Conservation (phyloP, 2,888 invertebrate species). For the Ochropleura leucogaster region DNA sequence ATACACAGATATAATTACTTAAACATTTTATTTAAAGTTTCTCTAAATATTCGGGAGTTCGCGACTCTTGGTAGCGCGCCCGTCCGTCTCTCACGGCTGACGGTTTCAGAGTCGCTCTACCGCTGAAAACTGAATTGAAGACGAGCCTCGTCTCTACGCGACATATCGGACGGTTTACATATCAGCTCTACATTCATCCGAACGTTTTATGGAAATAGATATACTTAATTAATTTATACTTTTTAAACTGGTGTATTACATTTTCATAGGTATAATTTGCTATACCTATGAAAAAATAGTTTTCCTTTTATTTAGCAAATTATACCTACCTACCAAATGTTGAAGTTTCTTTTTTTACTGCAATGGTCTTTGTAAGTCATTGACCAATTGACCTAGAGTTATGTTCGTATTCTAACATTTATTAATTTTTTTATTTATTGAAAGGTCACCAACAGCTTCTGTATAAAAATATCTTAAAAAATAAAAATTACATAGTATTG, state of each 20-base stretch:
- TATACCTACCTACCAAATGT: too few species aligned
- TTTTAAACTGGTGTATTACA: neutral
- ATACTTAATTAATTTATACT: neutral
- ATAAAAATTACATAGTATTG: too few species aligned
- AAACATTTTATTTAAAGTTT: conserved; percentile 24
- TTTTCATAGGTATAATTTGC: too few species aligned
- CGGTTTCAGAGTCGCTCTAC: conserved; percentile 68
- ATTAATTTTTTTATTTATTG: too few species aligned
- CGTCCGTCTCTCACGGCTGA: conserved; percentile 72
- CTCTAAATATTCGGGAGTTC: conserved; percentile 41
- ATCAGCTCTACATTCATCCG: conserved; percentile 35
- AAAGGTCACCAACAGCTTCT: too few species aligned
- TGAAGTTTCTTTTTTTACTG: too few species aligned
- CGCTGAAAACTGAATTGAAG: conserved; percentile 72
- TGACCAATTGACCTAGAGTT: too few species aligned
- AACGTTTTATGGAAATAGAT: neutral
- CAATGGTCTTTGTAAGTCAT: too few species aligned
- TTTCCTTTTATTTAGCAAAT: too few species aligned
- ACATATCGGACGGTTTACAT: conserved; percentile 46
- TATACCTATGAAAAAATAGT: too few species aligned
- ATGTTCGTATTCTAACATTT: too few species aligned
- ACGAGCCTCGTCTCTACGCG: conserved; percentile 47
- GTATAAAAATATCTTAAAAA: too few species aligned
- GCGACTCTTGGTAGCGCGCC: conserved; percentile 46
- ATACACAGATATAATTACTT: conserved; percentile 16